Evolutionary conservation across 2,888 invertebrate species (phyloP).

Genomic region (Yponomeuta sedellus): DNA sequence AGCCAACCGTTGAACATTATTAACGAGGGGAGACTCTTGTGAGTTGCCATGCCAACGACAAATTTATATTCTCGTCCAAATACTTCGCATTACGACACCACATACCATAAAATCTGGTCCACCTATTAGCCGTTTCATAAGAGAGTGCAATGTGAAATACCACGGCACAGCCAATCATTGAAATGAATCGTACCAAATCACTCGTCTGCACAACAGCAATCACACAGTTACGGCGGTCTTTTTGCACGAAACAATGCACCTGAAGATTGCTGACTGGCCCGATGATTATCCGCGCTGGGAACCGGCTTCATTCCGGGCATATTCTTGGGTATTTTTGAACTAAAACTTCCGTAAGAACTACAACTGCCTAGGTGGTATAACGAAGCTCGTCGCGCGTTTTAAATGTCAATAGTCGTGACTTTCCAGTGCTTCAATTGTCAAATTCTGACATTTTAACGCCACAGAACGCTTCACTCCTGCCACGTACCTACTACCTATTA

Average conservation of each 20-base stretch:
- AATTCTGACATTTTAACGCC: too few species aligned
- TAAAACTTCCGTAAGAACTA: too few species aligned
- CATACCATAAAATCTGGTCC: background rate
- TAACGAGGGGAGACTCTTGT: too few species aligned
- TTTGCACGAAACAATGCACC: slow-evolving; percentile 10
- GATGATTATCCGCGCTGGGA: background rate
- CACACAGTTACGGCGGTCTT: background rate
- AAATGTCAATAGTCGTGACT: too few species aligned
- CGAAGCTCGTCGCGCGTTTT: too few species aligned
- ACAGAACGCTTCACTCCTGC: too few species aligned
- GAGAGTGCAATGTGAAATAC: background rate
- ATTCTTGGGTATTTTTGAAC: background rate
- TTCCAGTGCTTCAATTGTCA: too few species aligned
- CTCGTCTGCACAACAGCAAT: background rate
- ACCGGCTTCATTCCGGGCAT: background rate
- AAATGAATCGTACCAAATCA: background rate
- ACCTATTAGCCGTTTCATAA: background rate
- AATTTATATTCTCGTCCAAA: background rate
- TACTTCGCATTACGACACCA: background rate
- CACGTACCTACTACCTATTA: too few species aligned
- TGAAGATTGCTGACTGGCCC: background rate
- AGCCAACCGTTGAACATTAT: too few species aligned
- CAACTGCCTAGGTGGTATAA: too few species aligned
- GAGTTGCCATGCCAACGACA: background rate
- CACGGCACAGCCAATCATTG: background rate